Percentiles rank a stretch among this genome's conserved stretches.
Conservation (phyloP, 2,797 vertebrate genomes). For the Glyptemys insculpta region DNA sequence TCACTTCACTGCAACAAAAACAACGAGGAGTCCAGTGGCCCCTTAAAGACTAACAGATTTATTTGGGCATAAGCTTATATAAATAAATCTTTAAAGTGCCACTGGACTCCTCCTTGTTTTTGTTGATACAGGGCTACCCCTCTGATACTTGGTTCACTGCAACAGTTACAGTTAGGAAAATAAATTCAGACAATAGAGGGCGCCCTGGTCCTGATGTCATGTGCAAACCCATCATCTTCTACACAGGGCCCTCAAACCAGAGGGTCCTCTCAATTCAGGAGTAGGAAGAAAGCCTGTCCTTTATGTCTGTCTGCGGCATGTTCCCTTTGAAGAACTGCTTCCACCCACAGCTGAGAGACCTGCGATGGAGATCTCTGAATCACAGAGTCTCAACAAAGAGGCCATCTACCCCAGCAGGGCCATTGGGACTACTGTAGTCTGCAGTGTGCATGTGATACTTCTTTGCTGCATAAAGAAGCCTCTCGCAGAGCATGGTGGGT, state of each 20-base stretch:
- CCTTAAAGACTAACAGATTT: no score
- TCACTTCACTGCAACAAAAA: accelerated
- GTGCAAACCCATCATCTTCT: background rate
- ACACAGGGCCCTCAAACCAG: background rate
- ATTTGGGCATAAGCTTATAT: no score
- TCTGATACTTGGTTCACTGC: no score
- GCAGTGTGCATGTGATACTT: background rate
- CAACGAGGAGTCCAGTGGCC: no score
- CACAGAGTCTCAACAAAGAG: background rate
- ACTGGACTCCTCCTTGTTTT: no score
- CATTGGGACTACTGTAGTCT: background rate
- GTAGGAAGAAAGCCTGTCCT: background rate
- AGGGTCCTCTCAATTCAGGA: background rate
- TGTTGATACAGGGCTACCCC: no score
- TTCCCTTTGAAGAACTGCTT: background rate
- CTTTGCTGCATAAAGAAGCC: background rate
- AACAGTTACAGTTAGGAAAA: background rate
- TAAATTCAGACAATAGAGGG: constrained; percentile 61
- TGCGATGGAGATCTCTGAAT: background rate
- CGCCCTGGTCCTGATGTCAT: constrained; percentile 4
- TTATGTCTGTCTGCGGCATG: background rate
- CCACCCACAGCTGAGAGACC: background rate
- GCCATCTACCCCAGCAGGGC: background rate
- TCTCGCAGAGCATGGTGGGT: no score
- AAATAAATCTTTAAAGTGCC: no score